Evolutionary conservation across 2,888 invertebrate genomes (phyloP).

Genomic region (Conistra vaccinii): DNA sequence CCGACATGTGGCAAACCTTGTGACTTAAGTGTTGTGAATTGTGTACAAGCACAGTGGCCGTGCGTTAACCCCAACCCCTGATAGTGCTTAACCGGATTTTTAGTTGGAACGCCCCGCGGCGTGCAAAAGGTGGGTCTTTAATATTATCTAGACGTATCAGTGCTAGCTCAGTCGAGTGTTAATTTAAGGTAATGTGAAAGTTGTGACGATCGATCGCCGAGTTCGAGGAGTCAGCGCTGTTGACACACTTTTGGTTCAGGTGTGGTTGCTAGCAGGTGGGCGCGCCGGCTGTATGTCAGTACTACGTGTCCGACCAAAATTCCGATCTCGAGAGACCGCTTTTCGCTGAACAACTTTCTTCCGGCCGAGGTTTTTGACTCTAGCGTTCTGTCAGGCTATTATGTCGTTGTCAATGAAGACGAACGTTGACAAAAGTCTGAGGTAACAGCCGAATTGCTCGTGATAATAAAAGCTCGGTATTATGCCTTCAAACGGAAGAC

Average conservation of each 20-base stretch:
- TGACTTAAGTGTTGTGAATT: conserved; percentile 88
- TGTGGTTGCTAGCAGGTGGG: conserved; percentile 88
- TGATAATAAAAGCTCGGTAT: conserved; percentile 72
- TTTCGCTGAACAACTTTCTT: conserved; percentile 88
- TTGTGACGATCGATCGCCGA: conserved; percentile 86
- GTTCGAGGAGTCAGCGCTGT: conserved; percentile 85
- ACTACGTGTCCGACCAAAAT: conserved; percentile 87
- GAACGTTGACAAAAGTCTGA: conserved; percentile 40
- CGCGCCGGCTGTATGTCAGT: conserved; percentile 84
- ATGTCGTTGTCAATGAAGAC: conserved; percentile 38
- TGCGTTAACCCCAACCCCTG: conserved; percentile 89
- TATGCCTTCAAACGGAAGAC: conserved; percentile 82
- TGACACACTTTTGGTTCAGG: conserved; percentile 90
- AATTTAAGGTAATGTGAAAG: conserved; percentile 90
- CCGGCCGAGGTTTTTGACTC: conserved; percentile 71
- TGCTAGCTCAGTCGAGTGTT: conserved; percentile 79
- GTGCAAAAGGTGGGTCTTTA: conserved; percentile 83
- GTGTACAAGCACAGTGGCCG: conserved; percentile 88
- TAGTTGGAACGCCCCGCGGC: conserved; percentile 84
- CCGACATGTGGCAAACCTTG: conserved; percentile 86
- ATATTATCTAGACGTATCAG: conserved; percentile 74
- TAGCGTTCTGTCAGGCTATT: conserved; percentile 42
- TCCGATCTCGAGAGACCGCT: conserved; percentile 87
- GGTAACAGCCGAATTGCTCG: conserved; percentile 47
- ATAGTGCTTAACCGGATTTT: conserved; percentile 89